Percentiles rank a stretch among this genome's conserved stretches.
These are phyloP conservation scores for Argyresthia goedartella DNA, from an alignment of 2,888 invertebrate species.

Conservation along the genomic window DNA sequence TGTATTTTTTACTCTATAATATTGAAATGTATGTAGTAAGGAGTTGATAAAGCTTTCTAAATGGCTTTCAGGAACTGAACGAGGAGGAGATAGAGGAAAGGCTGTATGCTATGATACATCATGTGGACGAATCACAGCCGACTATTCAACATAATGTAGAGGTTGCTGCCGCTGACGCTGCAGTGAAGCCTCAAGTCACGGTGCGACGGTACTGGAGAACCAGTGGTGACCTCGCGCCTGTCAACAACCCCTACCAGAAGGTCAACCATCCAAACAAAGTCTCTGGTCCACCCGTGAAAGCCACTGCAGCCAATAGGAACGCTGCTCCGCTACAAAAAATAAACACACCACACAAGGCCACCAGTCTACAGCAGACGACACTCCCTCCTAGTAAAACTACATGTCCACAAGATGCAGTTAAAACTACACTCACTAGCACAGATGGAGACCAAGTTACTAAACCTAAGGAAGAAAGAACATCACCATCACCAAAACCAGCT, in stretches of 20 bases:
- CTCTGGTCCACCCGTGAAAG: background rate
- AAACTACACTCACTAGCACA: background rate
- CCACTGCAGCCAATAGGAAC: conserved; percentile 10
- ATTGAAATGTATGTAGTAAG: no score
- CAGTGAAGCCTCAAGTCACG: conserved; percentile 35
- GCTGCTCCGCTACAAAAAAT: background rate
- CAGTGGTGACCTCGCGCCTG: conserved; percentile 20
- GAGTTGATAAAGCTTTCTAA: no score
- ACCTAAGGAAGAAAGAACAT: conserved; percentile 36
- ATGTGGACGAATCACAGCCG: conserved; percentile 49
- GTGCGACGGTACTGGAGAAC: conserved; percentile 55
- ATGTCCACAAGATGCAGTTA: conserved; percentile 9
- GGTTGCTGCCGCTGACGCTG: conserved; percentile 20
- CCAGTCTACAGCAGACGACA: conserved; percentile 10
- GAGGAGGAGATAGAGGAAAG: conserved; percentile 61
- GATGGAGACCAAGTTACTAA: conserved; percentile 13
- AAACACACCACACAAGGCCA: conserved; percentile 7
- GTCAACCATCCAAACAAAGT: conserved; percentile 16
- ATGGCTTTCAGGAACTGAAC: conserved; percentile 53
- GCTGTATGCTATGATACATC: conserved; percentile 60
- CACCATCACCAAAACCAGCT: conserved; percentile 17
- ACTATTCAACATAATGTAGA: conserved; percentile 29
- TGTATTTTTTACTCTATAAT: no score
- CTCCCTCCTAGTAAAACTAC: conserved; percentile 10
- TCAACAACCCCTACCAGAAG: conserved; percentile 30